phyloP scores from a whole-genome alignment of 2,113 vertebrate genomes.

The Oreochromis aureus region DNA sequence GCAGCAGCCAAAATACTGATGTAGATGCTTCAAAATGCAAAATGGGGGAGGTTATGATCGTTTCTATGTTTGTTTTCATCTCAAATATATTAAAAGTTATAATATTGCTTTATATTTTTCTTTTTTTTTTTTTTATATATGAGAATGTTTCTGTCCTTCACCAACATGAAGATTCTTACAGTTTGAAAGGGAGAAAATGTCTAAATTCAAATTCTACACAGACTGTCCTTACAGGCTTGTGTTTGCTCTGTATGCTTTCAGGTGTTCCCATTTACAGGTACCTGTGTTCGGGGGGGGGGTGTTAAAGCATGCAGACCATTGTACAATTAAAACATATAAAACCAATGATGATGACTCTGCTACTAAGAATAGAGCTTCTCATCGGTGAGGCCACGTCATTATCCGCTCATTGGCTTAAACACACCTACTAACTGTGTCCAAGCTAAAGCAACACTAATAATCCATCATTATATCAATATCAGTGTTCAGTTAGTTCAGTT shows the following conservation, averaged over 20 bases:
- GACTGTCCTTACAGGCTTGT: neutral
- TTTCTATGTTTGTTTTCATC: neutral
- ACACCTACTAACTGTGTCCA: neutral
- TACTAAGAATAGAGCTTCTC: neutral
- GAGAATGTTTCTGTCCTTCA: neutral
- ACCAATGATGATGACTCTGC: neutral
- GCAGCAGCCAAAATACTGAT: neutral
- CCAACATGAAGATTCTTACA: neutral
- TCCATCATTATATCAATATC: neutral
- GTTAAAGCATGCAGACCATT: neutral
- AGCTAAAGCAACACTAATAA: neutral
- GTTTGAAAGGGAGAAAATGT: neutral
- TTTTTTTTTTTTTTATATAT: neutral
- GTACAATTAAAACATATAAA: neutral
- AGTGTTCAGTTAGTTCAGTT: neutral
- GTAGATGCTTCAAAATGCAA: fast-evolving
- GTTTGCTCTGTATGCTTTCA: neutral
- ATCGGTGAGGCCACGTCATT: neutral
- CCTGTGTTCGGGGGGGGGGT: fast-evolving
- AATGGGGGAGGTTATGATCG: neutral
- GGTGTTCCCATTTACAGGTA: neutral
- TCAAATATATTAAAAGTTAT: neutral
- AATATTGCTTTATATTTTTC: neutral
- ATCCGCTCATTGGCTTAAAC: neutral
- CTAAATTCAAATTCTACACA: fast-evolving